Evolutionary conservation across 2,888 invertebrate genomes (phyloP).

Genomic region (Taphrorychus bicolor): DNA sequence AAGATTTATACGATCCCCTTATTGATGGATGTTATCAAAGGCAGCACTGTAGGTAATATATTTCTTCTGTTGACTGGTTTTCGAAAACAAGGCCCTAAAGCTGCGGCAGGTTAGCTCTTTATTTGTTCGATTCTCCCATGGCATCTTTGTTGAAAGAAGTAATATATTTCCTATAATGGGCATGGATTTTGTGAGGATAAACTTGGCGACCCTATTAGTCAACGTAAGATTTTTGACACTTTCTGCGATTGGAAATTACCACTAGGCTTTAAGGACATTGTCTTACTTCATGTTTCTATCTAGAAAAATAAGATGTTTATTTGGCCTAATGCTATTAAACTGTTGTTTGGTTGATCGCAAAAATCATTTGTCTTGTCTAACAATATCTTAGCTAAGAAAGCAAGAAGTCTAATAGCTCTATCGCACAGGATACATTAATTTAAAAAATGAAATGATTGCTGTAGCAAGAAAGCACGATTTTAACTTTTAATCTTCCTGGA

Average conservation of each 20-base stretch:
- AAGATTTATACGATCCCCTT: slow-evolving; percentile 39
- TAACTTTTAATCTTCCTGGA: slow-evolving; percentile 13
- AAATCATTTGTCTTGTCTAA: background rate
- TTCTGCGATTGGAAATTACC: background rate
- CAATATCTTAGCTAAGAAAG: slow-evolving; percentile 8
- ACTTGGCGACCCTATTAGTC: background rate
- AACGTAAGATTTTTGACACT: background rate
- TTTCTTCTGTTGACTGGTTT: slow-evolving; percentile 34
- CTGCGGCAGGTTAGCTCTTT: slow-evolving; percentile 27
- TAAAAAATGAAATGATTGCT: slow-evolving; percentile 24
- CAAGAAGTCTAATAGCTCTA: slow-evolving; percentile 8
- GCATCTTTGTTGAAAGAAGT: slow-evolving; percentile 1
- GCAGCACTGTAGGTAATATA: slow-evolving; percentile 32
- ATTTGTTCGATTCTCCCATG: slow-evolving; percentile 22
- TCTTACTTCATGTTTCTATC: no score
- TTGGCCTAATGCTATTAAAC: background rate
- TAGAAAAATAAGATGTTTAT: no score
- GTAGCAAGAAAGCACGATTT: slow-evolving; percentile 14
- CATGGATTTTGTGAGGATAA: background rate
- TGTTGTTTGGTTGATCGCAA: background rate
- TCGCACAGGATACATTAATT: slow-evolving; percentile 23
- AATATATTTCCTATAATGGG: background rate
- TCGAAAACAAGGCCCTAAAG: slow-evolving; percentile 25
- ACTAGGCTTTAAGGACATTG: background rate
- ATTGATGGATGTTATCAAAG: slow-evolving; percentile 39